Percentiles rank a stretch among this genome's conserved stretches.
phyloP scores from a whole-genome alignment of 2,888 invertebrate species.

The Lucinisca nassula region DNA sequence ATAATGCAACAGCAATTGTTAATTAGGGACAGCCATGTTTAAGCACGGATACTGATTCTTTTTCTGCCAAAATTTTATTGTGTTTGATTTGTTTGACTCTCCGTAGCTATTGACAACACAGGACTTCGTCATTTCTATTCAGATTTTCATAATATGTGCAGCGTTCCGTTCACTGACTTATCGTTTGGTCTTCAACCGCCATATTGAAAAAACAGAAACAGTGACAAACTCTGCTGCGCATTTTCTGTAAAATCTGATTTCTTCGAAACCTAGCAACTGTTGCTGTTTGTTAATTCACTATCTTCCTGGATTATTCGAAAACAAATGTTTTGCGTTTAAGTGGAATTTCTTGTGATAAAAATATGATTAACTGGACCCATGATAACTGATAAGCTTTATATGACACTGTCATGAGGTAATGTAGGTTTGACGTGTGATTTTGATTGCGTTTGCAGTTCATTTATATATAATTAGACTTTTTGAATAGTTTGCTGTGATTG shows the following conservation, averaged over 20 bases:
- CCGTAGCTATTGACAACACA: not conserved
- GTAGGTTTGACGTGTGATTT: constrained; percentile 47
- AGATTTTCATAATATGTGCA: not conserved
- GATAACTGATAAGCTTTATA: no score
- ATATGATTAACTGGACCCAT: no score
- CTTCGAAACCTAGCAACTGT: no score
- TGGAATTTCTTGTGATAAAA: no score
- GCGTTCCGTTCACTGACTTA: not conserved
- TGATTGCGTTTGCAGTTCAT: constrained; percentile 32
- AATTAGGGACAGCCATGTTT: not conserved
- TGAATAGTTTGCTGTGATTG: not conserved
- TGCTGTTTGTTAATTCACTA: no score
- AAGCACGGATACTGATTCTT: no score
- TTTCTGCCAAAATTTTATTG: no score
- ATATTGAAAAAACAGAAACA: not conserved
- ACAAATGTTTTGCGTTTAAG: no score
- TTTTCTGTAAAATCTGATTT: no score
- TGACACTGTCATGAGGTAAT: constrained; percentile 17
- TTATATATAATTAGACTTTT: constrained; percentile 9
- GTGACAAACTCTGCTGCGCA: not conserved
- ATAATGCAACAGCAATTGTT: not conserved
- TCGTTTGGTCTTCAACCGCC: not conserved
- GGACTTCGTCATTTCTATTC: not conserved
- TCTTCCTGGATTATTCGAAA: no score
- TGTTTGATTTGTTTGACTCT: no score